Evolutionary conservation across 1,140 invertebrate genomes (phyloP), one percentile per base, ranked within the genome.

Genomic region (Zaprionus kolodkinae): DNA sequence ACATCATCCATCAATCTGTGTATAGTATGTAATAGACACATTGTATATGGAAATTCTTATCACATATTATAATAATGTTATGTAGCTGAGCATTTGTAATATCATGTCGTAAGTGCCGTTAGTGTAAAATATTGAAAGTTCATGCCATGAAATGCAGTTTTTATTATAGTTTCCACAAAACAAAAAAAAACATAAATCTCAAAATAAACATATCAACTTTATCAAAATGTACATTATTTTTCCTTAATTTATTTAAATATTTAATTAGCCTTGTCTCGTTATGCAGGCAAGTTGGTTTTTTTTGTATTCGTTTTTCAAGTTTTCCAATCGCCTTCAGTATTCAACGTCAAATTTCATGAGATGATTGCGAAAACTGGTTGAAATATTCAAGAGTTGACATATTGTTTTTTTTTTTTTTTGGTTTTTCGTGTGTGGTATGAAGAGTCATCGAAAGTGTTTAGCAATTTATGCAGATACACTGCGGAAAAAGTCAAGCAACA

Each of bases 351-450:
- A 55, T 43, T 43, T 43, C 3, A 65, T 62, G 21, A 43, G 48
- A 48, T 69, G 65, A 25, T 17, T 35, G 71, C 38, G 21, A 52
- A 74, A 68, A 74, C 72, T 45, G 66, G 72, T 74, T 52, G 40
- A 40, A 68, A 55, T 68, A 61, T 57, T 66, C 54, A 21, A 17
- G 1, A 52, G 35, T 43, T 50, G 45, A 50, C 45, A 50, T 21
- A 21, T 50, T 25, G 9, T 17, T 50, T 50, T 50, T 25, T 25
- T 50, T 21, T 50, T 50, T 27, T 36, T 40, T 12, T 54, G 52
- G 17, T 55, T 15, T 43, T 59, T 52, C 30, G n/a, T 17, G 4
- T 45, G 7, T 6, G 25, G 50, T 52, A 55, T 25, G 36, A 21
- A 55, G 52, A 67, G 30, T 55, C 56, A 33, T 38, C 25, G 40